Conservation (phyloP, 2,113 vertebrate genomes). For the Microtus montanus region DNA sequence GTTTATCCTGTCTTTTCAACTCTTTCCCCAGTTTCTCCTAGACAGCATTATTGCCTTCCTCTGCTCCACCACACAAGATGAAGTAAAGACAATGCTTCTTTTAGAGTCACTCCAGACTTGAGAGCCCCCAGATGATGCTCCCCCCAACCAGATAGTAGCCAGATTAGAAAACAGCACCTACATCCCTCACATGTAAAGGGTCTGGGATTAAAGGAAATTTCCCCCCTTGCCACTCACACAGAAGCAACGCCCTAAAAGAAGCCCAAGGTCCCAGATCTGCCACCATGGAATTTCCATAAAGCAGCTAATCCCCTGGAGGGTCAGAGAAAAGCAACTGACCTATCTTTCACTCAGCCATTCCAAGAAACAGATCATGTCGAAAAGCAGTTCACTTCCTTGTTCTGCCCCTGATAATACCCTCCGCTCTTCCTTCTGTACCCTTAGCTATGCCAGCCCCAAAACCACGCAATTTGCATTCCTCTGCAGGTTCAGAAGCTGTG, state of each 20-base stretch:
- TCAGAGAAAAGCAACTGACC: not conserved
- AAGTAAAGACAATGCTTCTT: not conserved
- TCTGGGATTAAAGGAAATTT: not conserved
- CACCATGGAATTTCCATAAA: not conserved
- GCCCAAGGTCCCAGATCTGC: not conserved
- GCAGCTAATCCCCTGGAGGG: not conserved
- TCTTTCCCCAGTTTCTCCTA: not conserved
- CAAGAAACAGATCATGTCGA: not conserved
- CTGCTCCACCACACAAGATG: not conserved
- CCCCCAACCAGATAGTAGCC: not conserved
- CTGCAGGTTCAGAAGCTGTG: not conserved
- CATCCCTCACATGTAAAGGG: not conserved
- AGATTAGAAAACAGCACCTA: not conserved
- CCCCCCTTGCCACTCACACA: not conserved
- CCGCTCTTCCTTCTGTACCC: not conserved
- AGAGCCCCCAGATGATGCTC: not conserved
- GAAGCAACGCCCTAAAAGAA: not conserved
- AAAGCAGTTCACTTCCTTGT: not conserved
- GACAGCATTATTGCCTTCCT: not conserved
- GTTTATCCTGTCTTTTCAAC: not conserved
- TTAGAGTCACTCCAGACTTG: not conserved
- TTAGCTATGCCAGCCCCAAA: not conserved
- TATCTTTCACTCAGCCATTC: not conserved
- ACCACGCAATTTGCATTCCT: not conserved
- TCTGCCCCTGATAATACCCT: not conserved